phyloP scores from a whole-genome alignment of 2,797 vertebrate genomes.

The Acridotheres tristis region DNA sequence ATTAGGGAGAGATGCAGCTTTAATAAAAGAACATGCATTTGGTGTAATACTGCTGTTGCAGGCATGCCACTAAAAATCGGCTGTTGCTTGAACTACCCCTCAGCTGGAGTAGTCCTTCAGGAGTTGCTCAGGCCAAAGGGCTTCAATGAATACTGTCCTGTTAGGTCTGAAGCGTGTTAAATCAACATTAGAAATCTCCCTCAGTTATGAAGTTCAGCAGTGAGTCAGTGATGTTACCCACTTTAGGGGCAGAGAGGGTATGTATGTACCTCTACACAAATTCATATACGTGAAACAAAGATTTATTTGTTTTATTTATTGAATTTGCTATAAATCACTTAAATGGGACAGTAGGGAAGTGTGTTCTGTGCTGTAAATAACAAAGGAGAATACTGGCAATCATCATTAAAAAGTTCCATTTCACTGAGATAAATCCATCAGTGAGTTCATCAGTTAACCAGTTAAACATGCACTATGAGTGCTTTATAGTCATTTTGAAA shows the following conservation, averaged over 20 bases:
- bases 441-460: neutral
- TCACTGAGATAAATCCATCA: neutral
- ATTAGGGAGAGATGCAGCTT: neutral
- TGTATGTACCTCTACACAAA: neutral
- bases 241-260: neutral
- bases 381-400: neutral
- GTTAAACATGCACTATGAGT: neutral
- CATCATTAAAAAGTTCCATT: neutral
- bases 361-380: neutral
- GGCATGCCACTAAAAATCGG: neutral
- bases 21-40: neutral
- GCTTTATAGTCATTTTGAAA: neutral
- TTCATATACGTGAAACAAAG: neutral
- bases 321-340: neutral
- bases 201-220: neutral
- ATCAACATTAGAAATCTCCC: neutral
- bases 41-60: neutral
- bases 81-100: neutral
- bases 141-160: neutral
- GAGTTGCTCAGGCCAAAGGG: neutral
- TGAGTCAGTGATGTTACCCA: neutral
- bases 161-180: neutral
- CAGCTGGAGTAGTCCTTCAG: neutral
- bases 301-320: neutral
- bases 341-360: neutral